These are phyloP conservation scores for Lasius fuliginosus DNA, from an alignment of 2,888 invertebrate genomes.

Conservation along the genomic window DNA sequence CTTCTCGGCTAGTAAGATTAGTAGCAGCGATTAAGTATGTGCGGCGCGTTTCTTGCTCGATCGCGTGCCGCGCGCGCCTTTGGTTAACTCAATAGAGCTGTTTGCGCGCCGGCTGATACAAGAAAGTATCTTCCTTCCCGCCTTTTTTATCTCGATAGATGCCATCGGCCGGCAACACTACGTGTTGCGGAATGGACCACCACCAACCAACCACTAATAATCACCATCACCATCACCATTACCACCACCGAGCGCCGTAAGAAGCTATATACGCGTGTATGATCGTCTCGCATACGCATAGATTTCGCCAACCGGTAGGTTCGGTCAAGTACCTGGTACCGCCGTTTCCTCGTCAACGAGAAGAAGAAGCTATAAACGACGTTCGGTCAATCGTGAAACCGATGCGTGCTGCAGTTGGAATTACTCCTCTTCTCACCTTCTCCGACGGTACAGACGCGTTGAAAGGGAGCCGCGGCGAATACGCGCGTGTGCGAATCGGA, in stretches of 20 bases:
- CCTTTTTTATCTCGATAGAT: constrained; percentile 26
- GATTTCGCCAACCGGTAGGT: not conserved
- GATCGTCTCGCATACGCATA: constrained; percentile 24
- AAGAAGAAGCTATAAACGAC: not conserved
- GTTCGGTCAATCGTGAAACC: constrained; percentile 7
- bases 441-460: constrained; percentile 27
- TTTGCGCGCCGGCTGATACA: constrained; percentile 6
- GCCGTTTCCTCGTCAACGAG: constrained; percentile 25
- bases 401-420: not conserved
- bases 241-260: constrained; percentile 44
- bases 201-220: constrained; percentile 52
- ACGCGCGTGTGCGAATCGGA: constrained; percentile 33
- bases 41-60: constrained; percentile 37
- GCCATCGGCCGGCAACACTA: constrained; percentile 46
- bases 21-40: constrained; percentile 51
- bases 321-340: constrained; percentile 18
- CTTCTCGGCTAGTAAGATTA: constrained; percentile 38
- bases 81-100: constrained; percentile 6
- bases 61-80: constrained; percentile 30
- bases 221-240: constrained; percentile 54
- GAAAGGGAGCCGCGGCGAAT: constrained; percentile 24
- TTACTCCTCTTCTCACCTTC: constrained; percentile 45
- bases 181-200: constrained; percentile 51
- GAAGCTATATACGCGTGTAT: constrained; percentile 30
- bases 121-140: constrained; percentile 24